phyloP scores from a whole-genome alignment of 2,797 vertebrate species.

The Sciurus vulgaris region DNA sequence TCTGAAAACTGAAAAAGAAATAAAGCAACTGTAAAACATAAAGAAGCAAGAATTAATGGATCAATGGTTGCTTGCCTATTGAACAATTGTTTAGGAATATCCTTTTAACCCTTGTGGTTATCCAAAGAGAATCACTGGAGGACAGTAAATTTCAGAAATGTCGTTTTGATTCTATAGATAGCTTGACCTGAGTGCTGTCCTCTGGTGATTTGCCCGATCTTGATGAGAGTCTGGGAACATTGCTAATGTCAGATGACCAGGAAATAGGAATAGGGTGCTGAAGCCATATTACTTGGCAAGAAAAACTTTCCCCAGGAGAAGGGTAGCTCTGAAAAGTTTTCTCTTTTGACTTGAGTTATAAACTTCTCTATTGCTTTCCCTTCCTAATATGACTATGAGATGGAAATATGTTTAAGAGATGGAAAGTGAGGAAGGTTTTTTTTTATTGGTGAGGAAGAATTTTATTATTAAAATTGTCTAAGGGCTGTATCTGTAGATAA shows the following conservation, averaged over 20 bases:
- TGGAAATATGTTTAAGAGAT: slow-evolving; percentile 20
- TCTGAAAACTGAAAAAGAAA: background rate
- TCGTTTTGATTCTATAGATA: background rate
- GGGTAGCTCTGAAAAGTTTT: background rate
- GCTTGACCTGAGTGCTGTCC: background rate
- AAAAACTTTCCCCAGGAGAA: background rate
- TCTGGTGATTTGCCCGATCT: background rate
- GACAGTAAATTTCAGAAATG: background rate
- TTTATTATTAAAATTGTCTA: slow-evolving; percentile 37
- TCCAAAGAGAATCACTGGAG: background rate
- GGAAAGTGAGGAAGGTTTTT: slow-evolving; percentile 18
- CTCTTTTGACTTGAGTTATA: background rate
- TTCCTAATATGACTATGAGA: background rate
- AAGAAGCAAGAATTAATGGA: background rate
- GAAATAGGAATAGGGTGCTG: background rate
- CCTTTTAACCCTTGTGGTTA: background rate
- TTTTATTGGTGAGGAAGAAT: background rate
- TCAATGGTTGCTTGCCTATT: background rate
- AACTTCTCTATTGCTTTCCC: background rate
- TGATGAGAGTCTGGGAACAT: background rate
- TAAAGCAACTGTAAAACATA: background rate
- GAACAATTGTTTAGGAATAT: background rate
- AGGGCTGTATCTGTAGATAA: background rate
- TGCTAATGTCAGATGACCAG: background rate
- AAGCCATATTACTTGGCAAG: background rate